Conservation (phyloP, 2,888 invertebrate species). For the Habrosyne pyritoides region DNA sequence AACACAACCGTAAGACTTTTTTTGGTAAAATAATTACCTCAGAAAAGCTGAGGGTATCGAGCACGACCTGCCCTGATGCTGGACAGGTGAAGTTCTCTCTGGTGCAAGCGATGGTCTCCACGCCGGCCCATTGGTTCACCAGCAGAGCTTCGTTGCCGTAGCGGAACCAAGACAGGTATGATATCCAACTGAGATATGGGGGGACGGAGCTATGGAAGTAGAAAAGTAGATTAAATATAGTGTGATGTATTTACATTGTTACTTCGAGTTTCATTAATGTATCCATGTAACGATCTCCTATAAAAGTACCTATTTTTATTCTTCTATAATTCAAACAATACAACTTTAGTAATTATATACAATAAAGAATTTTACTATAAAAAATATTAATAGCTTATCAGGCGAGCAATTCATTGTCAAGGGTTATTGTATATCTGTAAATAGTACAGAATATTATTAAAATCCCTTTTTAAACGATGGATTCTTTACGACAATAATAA, state of each 20-base stretch:
- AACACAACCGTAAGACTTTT: too few species aligned
- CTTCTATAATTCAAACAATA: background rate
- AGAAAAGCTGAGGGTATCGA: slow-evolving; percentile 90
- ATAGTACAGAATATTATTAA: too few species aligned
- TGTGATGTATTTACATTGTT: too few species aligned
- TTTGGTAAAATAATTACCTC: slow-evolving; percentile 84
- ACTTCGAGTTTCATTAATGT: too few species aligned
- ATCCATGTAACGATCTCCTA: too few species aligned
- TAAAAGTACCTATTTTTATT: too few species aligned
- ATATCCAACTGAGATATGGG: slow-evolving; percentile 92
- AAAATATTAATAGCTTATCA: too few species aligned
- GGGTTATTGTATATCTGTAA: too few species aligned
- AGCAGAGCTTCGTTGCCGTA: slow-evolving; percentile 95
- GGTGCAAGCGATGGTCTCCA: slow-evolving; percentile 90
- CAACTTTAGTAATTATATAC: background rate
- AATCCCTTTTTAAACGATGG: too few species aligned
- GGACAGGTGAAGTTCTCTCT: slow-evolving; percentile 90
- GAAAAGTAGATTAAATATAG: background rate
- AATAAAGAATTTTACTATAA: too few species aligned
- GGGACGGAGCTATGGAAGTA: slow-evolving; percentile 88
- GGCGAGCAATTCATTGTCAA: too few species aligned
- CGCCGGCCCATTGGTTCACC: slow-evolving; percentile 94
- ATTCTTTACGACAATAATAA: too few species aligned
- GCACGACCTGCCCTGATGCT: slow-evolving; percentile 89
- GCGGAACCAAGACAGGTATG: slow-evolving; percentile 95